phyloP scores from a whole-genome alignment of 2,113 vertebrate species.

The Notothenia coriiceps region DNA sequence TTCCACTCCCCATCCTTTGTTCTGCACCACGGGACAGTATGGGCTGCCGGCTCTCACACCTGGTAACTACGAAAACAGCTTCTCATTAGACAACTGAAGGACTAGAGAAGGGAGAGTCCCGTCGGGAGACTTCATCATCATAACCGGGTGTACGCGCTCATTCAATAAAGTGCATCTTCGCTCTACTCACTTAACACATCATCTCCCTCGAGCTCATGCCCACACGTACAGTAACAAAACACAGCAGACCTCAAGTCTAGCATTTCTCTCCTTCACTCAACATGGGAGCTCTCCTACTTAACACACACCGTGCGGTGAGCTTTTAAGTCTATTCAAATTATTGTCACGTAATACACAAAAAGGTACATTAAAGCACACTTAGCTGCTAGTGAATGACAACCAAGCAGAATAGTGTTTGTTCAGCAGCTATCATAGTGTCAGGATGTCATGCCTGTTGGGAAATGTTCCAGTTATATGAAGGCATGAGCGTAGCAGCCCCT shows the following conservation, averaged over 20 bases:
- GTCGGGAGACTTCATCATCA: constrained; percentile 53
- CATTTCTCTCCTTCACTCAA: constrained; percentile 8
- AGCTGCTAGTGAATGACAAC: constrained; percentile 4
- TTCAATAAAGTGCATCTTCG: constrained; percentile 12
- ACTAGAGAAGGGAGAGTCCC: constrained; percentile 42
- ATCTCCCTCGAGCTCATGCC: constrained; percentile 11
- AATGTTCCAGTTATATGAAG: not conserved
- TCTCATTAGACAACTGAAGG: constrained; percentile 62
- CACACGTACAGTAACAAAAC: constrained; percentile 12
- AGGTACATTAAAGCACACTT: constrained; percentile 31
- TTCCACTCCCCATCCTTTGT: constrained; percentile 47
- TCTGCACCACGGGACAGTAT: constrained; percentile 55
- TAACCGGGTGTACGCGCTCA: constrained; percentile 41
- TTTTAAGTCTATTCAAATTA: constrained; percentile 47
- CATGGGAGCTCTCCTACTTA: constrained; percentile 24
- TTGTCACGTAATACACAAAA: constrained; percentile 29
- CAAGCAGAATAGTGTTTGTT: not conserved
- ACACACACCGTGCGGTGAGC: not conserved
- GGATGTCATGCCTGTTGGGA: constrained; percentile 1
- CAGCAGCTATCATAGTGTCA: constrained; percentile 1
- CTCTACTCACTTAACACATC: constrained; percentile 34
- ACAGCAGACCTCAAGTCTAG: constrained; percentile 4
- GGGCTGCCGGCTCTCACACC: constrained; percentile 60
- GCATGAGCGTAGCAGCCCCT: not conserved
- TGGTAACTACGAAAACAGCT: constrained; percentile 74